A percentile compares a stretch with the other conserved stretches of the same genome.
Conservation (phyloP, 2,797 vertebrate genomes). For the Ctenosaura bakeri region DNA sequence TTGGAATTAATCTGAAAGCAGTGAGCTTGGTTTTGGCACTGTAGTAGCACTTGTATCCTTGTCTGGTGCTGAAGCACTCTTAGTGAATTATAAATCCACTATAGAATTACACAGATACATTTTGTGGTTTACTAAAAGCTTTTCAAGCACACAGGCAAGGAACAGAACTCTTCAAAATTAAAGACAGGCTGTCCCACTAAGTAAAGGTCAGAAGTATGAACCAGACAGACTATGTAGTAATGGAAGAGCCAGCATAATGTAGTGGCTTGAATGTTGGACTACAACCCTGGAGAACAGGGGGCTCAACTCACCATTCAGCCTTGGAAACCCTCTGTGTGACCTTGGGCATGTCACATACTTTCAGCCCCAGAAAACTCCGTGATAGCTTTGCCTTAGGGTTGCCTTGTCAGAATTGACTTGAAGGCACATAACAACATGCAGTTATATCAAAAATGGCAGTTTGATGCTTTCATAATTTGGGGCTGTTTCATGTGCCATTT, state of each 20-base stretch:
- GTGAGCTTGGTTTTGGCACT: conserved; percentile 8
- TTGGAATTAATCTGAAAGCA: conserved; percentile 7
- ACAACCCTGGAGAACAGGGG: too few species aligned
- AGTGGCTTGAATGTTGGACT: too few species aligned
- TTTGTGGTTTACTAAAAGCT: neutral
- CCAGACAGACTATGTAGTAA: neutral
- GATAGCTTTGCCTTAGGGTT: too few species aligned
- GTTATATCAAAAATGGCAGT: neutral
- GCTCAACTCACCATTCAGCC: too few species aligned
- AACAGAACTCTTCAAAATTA: neutral
- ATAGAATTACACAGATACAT: neutral
- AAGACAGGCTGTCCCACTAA: neutral
- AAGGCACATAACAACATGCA: too few species aligned
- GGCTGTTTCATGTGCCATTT: neutral
- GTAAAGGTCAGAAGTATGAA: neutral
- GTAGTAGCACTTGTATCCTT: neutral
- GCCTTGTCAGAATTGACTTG: too few species aligned
- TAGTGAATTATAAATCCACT: neutral
- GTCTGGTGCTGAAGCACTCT: neutral
- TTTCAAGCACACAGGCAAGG: conserved; percentile 10
- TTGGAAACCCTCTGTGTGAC: too few species aligned
- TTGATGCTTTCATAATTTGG: neutral
- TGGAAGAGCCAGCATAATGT: too few species aligned
- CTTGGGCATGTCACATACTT: too few species aligned
- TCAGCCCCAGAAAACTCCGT: too few species aligned